Conservation (phyloP, 2,113 vertebrate genomes). For the Istiophorus platypterus region DNA sequence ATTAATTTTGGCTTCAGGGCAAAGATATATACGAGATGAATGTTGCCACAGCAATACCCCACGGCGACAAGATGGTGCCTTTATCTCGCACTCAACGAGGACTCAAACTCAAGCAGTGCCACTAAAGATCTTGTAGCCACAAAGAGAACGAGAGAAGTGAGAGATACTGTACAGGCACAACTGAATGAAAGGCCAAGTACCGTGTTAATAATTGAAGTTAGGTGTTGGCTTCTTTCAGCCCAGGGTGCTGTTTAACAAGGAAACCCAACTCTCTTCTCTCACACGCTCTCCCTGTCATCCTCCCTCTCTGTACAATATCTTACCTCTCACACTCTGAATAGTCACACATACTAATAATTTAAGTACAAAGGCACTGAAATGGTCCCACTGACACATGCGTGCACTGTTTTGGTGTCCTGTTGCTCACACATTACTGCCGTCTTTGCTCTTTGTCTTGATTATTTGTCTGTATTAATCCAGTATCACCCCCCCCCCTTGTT, state of each 20-base stretch:
- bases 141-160: constrained; percentile 10
- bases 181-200: constrained; percentile 63
- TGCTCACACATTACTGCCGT: background rate
- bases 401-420: background rate
- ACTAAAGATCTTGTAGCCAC: constrained; percentile 27
- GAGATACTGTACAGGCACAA: constrained; percentile 14
- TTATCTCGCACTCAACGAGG: constrained; percentile 8
- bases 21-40: constrained; percentile 26
- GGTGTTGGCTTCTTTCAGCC: constrained; percentile 65
- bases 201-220: constrained; percentile 72
- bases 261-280: constrained; percentile 26
- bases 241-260: constrained; percentile 56
- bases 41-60: constrained; percentile 11
- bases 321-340: constrained; percentile 5
- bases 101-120: background rate
- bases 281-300: background rate
- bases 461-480: constrained; percentile 1
- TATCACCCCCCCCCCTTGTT: background rate
- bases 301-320: background rate
- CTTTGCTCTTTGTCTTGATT: background rate
- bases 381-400: background rate
- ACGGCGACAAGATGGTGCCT: constrained; percentile 9
- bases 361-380: constrained; percentile 17
- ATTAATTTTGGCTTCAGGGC: constrained; percentile 19
- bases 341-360: constrained; percentile 35